These are phyloP conservation scores for Drosophila ficusphila DNA, from an alignment of 1,140 invertebrate species.

Conservation along the genomic window DNA sequence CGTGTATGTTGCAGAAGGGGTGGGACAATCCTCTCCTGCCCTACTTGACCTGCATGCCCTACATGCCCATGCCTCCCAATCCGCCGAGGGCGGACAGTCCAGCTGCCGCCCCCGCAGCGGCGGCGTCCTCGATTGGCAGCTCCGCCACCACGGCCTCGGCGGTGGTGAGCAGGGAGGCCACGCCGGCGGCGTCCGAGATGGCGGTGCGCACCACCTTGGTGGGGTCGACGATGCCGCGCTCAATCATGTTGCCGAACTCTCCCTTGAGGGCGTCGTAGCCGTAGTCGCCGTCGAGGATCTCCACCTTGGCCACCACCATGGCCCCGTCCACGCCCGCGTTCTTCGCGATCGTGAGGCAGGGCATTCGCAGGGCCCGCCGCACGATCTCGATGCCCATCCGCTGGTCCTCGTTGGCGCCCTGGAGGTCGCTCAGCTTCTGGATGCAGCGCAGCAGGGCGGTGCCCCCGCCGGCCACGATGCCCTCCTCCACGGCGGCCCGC, in stretches of 20 bases:
- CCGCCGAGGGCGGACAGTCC: conserved; percentile 20
- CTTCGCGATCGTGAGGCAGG: conserved; percentile 96
- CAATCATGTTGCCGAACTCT: conserved; percentile 98
- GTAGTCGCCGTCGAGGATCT: conserved; percentile 89
- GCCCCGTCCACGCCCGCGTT: conserved; percentile 98
- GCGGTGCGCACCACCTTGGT: conserved; percentile 99
- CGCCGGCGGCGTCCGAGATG: conserved; percentile 98
- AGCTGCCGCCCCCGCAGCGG: conserved; percentile 69
- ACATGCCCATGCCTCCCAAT: conserved; percentile 58
- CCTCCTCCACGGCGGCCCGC: conserved; percentile 98
- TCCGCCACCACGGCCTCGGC: conserved; percentile 98
- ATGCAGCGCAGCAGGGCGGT: conserved; percentile 96
- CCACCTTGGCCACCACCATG: conserved; percentile 96
- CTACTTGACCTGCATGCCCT: conserved; percentile 36
- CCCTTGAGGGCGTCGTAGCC: conserved; percentile 98
- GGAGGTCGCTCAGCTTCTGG: conserved; percentile 89
- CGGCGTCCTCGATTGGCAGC: conserved; percentile 95
- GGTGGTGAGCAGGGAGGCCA: conserved; percentile 98
- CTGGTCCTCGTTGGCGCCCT: conserved; percentile 93
- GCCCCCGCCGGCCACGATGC: conserved; percentile 99
- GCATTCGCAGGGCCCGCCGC: conserved; percentile 94
- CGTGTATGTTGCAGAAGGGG: no score
- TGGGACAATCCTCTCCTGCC: no score
- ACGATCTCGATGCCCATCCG: conserved; percentile 94
- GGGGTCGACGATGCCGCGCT: conserved; percentile 99